Evolutionary conservation across 2,797 vertebrate species (phyloP), one percentile per base, ranked within the genome.

Genomic region (Esox masquinongy): DNA sequence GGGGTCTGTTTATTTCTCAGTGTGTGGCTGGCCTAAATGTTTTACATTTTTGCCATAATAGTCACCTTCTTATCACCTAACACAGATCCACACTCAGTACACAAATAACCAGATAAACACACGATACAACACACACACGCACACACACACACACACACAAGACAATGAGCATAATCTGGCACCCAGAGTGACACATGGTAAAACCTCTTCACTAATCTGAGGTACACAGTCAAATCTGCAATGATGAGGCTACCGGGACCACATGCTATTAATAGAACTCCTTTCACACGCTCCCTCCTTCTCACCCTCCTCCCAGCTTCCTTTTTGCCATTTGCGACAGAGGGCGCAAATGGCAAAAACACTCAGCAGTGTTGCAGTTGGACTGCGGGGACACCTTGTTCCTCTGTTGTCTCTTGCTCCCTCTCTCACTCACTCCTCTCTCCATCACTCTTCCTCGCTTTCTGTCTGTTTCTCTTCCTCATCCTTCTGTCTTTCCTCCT

Each of bases 141-240:
- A 31, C 29, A 31, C 29, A 31, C 29, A 31, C 29, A 31, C 29
- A 31, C 3, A 31, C 29, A 31, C 29, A 31, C n/a, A n/a, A n/a
- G n/a, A n/a, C 1, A 31, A 31, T 31, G 3, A 31, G 3, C 29
- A 31, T 31, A 5, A 39, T 39, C 89, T 92, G 89, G 89, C 90
- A 92, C 90, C 91, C 85, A 86, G 81, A 89, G 88, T 94, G 92
- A 94, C 84, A 92, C 90, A 90, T 84, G 91, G 92, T 89, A 86
- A 94, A 93, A 90, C 89, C 84, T 88, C 90, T 88, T 87, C 90
- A 84, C 82, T 94, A 94, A 94, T 94, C 93, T 93, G 87, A 89
- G 84, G 86, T 50, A 8, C 86, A 85, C 86, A 90, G 88, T 83
- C 73, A 6, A 90, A 88, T 87, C 86, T 89, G 83, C 88, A 83